These are phyloP conservation scores for Brienomyrus longianalis DNA, from an alignment of 2,113 vertebrate genomes.

Conservation along the genomic window DNA sequence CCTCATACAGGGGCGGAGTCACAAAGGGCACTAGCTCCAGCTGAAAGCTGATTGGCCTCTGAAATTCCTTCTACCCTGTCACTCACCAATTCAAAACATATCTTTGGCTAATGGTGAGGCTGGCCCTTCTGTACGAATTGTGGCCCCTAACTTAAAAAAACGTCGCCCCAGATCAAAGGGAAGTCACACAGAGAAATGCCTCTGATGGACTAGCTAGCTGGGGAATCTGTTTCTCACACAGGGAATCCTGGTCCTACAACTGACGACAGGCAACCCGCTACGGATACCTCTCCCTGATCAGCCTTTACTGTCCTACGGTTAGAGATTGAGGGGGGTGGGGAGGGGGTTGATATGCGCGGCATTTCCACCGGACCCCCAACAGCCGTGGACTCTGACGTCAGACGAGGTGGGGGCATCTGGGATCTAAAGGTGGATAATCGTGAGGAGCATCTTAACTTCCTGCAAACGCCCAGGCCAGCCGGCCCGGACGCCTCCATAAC, in stretches of 20 bases:
- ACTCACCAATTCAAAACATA: background rate
- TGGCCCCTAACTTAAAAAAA: background rate
- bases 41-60: background rate
- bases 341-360: too few species aligned
- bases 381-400: too few species aligned
- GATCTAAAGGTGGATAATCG: too few species aligned
- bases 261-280: background rate
- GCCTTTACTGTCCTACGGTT: background rate
- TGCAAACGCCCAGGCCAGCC: slow-evolving; percentile 40
- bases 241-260: background rate
- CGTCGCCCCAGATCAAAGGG: background rate
- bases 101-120: background rate
- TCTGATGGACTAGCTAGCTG: background rate
- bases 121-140: background rate
- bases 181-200: background rate
- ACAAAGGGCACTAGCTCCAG: background rate
- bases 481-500: slow-evolving; percentile 36
- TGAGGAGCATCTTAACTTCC: slow-evolving; percentile 46
- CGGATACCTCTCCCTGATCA: background rate
- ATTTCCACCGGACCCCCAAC: too few species aligned
- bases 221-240: background rate
- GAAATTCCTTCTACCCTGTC: background rate
- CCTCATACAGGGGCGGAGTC: background rate
- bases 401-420: too few species aligned
- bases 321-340: background rate